Percentiles rank a stretch among this genome's conserved stretches.
These are phyloP conservation scores for Enteromius viviparus DNA, from an alignment of 2,797 vertebrate genomes.

Conservation along the genomic window DNA sequence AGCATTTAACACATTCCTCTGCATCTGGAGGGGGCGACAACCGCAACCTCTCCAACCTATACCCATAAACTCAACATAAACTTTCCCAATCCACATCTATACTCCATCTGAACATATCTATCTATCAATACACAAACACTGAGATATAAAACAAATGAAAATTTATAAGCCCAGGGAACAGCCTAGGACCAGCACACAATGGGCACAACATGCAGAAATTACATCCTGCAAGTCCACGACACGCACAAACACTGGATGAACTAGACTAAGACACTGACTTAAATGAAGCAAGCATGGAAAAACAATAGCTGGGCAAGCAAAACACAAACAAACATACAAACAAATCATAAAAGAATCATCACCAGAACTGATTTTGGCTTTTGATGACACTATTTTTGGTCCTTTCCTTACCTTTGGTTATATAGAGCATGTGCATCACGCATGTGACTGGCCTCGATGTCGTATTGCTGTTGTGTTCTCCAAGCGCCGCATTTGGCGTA, in stretches of 20 bases:
- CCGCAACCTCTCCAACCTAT: constrained; percentile 54
- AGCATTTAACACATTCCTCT: constrained; percentile 78
- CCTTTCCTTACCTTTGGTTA: constrained; percentile 80
- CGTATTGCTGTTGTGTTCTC: constrained; percentile 86
- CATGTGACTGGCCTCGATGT: constrained; percentile 83
- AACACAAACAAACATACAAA: constrained; percentile 19
- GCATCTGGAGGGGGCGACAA: constrained; percentile 64
- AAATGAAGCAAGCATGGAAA: constrained; percentile 40
- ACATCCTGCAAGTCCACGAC: constrained; percentile 1
- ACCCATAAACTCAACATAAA: constrained; percentile 56
- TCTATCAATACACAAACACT: constrained; percentile 12
- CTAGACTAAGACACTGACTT: constrained; percentile 29
- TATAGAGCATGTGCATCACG: constrained; percentile 84
- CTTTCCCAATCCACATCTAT: constrained; percentile 17
- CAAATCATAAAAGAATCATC: constrained; percentile 21
- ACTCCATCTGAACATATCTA: background rate
- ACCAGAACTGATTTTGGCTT: constrained; percentile 57
- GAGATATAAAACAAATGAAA: constrained; percentile 4
- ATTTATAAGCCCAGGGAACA: constrained; percentile 14
- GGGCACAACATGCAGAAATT: background rate
- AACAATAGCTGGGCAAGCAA: constrained; percentile 30
- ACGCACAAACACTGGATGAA: constrained; percentile 29
- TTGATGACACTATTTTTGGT: constrained; percentile 57
- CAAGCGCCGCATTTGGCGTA: constrained; percentile 83
- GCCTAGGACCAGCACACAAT: background rate